Evolutionary conservation across 2,113 vertebrate species (phyloP), one percentile per base, ranked within the genome.

Genomic region (Hucho hucho): DNA sequence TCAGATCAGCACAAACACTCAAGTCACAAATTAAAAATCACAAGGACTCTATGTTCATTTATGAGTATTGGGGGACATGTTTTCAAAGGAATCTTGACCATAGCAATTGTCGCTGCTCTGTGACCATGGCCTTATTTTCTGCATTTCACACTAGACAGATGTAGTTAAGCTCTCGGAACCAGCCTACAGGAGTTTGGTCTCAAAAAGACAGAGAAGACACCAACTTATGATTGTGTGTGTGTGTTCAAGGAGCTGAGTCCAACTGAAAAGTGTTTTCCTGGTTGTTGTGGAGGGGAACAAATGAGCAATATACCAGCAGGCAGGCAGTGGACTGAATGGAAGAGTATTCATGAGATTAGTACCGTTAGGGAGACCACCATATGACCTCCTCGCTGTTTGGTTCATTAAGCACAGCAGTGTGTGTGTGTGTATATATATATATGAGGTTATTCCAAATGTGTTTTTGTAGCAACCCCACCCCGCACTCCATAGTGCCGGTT

Each of bases 211-310:
- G 37, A 47, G 37, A 25, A 13, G 67, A 77, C 75, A 75, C 71
- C 69, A 37, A 76, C 79, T 72, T 64, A 73, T 83, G 78, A 71
- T 69, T 28, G 64, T 56, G 76, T 66, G 76, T 66, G 61, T 46
- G 86, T 68, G 81, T 76, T 78, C 78, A 81, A 89, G 82, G 86
- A 73, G 75, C 73, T 64, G 75, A 49, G 43, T 79, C 58, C 25
- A 74, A 79, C 43, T 76, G 46, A 47, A 68, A 84, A 86, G 78
- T 75, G 75, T 86, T 78, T 69, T 80, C 46, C 75, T 75, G 80
- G 87, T 88, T 86, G 81, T 83, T 78, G 88, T 81, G 83, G 91
- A 83, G 79, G 63, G 84, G 83, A 90, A 88, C 88, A 88, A 87
- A 83, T 75, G 71, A 78, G 83, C 79, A 84, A 81, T 75, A 87